Evolutionary conservation across 2,797 vertebrate genomes (phyloP).

Genomic region (Adrianichthys oophorus): DNA sequence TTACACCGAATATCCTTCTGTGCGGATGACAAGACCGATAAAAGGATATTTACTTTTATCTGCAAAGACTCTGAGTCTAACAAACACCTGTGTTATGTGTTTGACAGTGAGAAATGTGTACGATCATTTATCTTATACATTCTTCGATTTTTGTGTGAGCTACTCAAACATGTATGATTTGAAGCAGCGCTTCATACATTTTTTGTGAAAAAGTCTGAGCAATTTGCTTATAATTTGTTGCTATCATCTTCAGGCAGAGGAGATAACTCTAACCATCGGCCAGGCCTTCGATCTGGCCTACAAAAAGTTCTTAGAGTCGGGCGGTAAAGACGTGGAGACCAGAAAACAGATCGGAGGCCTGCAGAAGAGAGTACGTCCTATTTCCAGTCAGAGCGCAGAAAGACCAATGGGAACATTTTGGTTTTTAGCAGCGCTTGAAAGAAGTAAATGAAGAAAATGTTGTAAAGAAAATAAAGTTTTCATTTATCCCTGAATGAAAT

Average conservation of each 20-base stretch:
- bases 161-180: too few relatives aligned
- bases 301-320: slow-evolving; percentile 97
- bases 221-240: slow-evolving; percentile 1
- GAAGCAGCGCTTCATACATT: too few relatives aligned
- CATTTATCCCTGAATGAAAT: too few relatives aligned
- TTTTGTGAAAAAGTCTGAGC: too few relatives aligned
- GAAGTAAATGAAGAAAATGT: too few relatives aligned
- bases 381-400: not conserved
- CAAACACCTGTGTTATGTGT: slow-evolving; percentile 97
- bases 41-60: slow-evolving; percentile 99
- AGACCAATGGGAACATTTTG: slow-evolving; percentile 9
- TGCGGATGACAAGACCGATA: slow-evolving; percentile 98
- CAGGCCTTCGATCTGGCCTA: slow-evolving; percentile 98
- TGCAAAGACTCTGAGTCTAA: slow-evolving; percentile 98
- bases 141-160: too few relatives aligned
- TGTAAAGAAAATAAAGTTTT: too few relatives aligned
- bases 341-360: slow-evolving; percentile 95
- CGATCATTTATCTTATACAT: slow-evolving; percentile 58
- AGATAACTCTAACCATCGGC: slow-evolving; percentile 97
- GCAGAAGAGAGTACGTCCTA: slow-evolving; percentile 89
- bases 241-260: slow-evolving; percentile 84
- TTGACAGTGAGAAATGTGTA: slow-evolving; percentile 99
- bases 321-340: slow-evolving; percentile 97
- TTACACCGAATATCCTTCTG: slow-evolving; percentile 98
- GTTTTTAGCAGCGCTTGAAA: not conserved